A percentile compares a stretch with the other conserved stretches of the same genome.
These are phyloP conservation scores for Cyrtonyx montezumae DNA, from an alignment of 2,113 vertebrate species.

Conservation along the genomic window DNA sequence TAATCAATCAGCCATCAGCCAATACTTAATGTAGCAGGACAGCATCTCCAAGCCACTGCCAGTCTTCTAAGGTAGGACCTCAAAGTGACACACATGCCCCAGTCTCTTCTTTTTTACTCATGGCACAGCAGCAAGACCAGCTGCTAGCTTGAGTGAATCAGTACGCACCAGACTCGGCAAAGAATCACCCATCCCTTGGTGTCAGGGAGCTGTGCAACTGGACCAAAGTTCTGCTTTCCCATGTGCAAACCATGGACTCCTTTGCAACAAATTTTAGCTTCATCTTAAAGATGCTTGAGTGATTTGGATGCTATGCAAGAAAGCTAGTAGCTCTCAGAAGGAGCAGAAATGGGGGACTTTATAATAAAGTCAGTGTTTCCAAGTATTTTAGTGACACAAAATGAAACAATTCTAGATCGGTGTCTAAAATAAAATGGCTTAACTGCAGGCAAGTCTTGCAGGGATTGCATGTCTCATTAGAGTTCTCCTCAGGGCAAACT, in stretches of 20 bases:
- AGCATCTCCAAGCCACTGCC: background rate
- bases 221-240: background rate
- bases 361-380: background rate
- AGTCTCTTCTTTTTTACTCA: background rate
- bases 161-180: background rate
- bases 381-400: background rate
- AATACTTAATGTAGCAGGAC: background rate
- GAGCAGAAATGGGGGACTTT: rapidly evolving
- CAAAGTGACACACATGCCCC: background rate
- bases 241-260: rapidly evolving
- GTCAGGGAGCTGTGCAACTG: background rate
- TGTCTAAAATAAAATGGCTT: background rate
- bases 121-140: background rate
- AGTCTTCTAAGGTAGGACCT: background rate
- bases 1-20: background rate
- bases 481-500: slow-evolving; percentile 1
- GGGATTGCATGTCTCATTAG: background rate
- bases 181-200: background rate
- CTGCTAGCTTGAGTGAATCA: background rate
- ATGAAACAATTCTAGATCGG: background rate
- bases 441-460: background rate
- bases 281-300: background rate
- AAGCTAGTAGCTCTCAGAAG: background rate
- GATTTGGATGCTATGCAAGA: background rate
- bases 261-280: background rate